Evolutionary conservation across 2,797 vertebrate genomes (phyloP).

Genomic region (Sarcophilus harrisii): DNA sequence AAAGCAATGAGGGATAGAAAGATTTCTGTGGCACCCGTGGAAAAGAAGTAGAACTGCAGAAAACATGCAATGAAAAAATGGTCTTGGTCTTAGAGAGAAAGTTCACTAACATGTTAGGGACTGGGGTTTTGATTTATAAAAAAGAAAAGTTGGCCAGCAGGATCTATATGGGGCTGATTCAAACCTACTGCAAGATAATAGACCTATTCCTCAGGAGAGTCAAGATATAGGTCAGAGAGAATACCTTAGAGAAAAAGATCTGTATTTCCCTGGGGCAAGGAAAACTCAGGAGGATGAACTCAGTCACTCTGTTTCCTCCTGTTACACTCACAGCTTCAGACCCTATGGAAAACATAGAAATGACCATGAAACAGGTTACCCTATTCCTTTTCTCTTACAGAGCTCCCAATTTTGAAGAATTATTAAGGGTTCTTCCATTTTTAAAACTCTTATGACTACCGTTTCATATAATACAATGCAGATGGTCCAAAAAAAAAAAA

Average conservation of each 20-base stretch:
- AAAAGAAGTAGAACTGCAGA: background rate
- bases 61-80: background rate
- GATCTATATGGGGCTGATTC: background rate
- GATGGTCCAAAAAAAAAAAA: background rate
- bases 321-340: constrained; percentile 44
- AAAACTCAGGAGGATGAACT: constrained; percentile 61
- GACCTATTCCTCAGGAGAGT: background rate
- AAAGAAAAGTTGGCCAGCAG: background rate
- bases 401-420: background rate
- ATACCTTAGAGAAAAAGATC: background rate
- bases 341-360: background rate
- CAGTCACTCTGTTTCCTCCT: constrained; percentile 30
- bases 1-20: background rate
- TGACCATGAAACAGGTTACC: background rate
- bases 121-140: background rate
- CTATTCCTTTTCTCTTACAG: background rate
- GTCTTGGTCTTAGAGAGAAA: background rate
- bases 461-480: background rate
- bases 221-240: background rate
- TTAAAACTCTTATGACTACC: background rate
- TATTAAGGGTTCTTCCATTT: background rate
- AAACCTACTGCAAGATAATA: background rate
- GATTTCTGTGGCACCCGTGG: background rate
- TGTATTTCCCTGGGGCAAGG: constrained; percentile 12
- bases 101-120: background rate